Percentiles rank a stretch among this genome's conserved stretches.
Conservation (phyloP, 2,113 vertebrate species). For the Kryptolebias marmoratus region DNA sequence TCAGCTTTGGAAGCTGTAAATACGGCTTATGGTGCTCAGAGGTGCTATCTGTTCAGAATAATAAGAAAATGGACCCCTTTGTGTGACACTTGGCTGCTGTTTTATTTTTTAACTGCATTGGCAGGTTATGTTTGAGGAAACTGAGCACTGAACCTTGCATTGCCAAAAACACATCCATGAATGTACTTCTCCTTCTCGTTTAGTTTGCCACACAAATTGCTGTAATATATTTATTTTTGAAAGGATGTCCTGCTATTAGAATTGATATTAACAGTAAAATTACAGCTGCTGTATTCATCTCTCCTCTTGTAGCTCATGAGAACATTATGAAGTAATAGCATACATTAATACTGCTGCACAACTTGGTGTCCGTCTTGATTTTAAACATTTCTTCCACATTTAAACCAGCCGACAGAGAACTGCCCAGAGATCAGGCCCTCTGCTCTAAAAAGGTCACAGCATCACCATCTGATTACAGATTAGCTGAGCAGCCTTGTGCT, state of each 20-base stretch:
- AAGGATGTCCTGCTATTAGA: neutral
- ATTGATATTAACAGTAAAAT: neutral
- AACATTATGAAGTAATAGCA: too few relatives aligned
- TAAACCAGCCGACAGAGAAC: neutral
- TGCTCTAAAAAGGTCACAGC: slow-evolving; percentile 9
- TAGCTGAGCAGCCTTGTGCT: neutral
- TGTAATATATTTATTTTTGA: neutral
- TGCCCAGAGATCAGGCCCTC: neutral
- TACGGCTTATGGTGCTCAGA: slow-evolving; percentile 23
- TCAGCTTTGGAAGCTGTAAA: slow-evolving; percentile 32
- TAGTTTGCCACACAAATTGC: neutral
- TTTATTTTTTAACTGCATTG: slow-evolving; percentile 21
- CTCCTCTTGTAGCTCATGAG: too few relatives aligned
- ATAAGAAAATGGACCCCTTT: slow-evolving; percentile 38
- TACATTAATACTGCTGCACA: neutral
- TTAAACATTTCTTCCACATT: too few relatives aligned
- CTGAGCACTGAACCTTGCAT: neutral
- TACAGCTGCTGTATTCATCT: neutral
- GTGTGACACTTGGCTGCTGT: slow-evolving; percentile 21
- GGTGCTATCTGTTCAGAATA: slow-evolving; percentile 28
- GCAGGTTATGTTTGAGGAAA: neutral
- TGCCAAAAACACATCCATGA: neutral
- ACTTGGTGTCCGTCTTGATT: too few relatives aligned
- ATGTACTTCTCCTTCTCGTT: neutral
- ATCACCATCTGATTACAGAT: slow-evolving; percentile 28